Base-by-base conservation (phyloP, 2,113 vertebrate species). In the Asarcornis scutulata region DNA sequence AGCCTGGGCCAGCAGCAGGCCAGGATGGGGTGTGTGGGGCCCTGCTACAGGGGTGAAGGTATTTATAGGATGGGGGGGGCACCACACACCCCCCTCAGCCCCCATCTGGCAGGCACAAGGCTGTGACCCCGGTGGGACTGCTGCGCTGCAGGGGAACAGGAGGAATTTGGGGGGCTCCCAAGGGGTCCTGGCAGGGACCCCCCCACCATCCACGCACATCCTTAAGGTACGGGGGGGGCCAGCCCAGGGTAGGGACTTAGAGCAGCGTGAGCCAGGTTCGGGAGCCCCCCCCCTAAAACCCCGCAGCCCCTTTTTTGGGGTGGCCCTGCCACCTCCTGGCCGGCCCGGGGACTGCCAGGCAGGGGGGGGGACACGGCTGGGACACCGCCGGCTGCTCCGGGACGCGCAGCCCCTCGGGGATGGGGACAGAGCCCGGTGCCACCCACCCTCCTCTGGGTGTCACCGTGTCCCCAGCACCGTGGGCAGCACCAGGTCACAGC, bases 321-420 rank as follows among this genome's bases (percentile, higher is more conserved):
- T 88, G 83, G 86, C 64, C 46, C 96, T 83, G 96, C 95, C 96
- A 95, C 86, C 96, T 96, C 86, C 95, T 67, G 96, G 96, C 73
- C 79, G 31, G 64, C 36, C 11, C 17, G 44, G 86, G 96, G 44
- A 92, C 76, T 95, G 93, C 93, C 32, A 15, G 32, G 26, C 16
- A 11, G 5, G 29, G 58, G 13, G 5, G n/a, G 58, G 69, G 17
- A 3, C 74, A 71, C 1, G 10, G 21, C n/a, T 4, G 20, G 42
- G 62, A 40, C 67, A 29, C 8, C 42, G 6, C 27, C 16, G 6
- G 18, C 15, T 23, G 25, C 29, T 3, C 22, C 7, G 5, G 50
- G 55, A 44, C 32, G 50, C 9, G 56, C 26, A 32, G 34, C 14
- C 23, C 32, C 40, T 1, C 0, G 9, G 38, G 32, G 7, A 40